A percentile compares a stretch with the other conserved stretches of the same genome.
phyloP scores from a whole-genome alignment of 1,140 invertebrate species.

The Diorhabda sublineata region DNA sequence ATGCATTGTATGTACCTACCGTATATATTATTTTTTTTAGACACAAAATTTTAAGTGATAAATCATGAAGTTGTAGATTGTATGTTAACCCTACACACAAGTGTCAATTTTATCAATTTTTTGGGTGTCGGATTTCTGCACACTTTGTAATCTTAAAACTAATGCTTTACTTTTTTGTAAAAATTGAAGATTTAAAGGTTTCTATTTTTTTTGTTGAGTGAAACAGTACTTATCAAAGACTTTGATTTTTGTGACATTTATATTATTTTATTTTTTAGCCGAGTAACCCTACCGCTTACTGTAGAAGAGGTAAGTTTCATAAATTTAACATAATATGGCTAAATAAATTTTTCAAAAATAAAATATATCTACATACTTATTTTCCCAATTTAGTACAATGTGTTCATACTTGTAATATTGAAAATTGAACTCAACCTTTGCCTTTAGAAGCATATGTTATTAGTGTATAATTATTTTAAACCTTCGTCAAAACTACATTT shows the following conservation, averaged over 20 bases:
- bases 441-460: too few relatives aligned
- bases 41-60: conserved; percentile 19
- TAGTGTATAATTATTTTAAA: too few relatives aligned
- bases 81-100: conserved; percentile 17
- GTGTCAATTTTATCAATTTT: conserved; percentile 24
- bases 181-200: not conserved
- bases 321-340: conserved; percentile 7
- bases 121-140: conserved; percentile 15
- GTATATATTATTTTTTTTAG: not conserved
- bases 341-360: too few relatives aligned
- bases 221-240: not conserved
- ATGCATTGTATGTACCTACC: not conserved
- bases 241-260: conserved; percentile 24
- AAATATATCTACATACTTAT: too few relatives aligned
- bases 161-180: not conserved
- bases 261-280: conserved; percentile 57
- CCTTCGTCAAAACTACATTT: too few relatives aligned
- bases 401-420: too few relatives aligned
- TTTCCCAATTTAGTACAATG: too few relatives aligned
- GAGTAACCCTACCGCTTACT: conserved; percentile 68
- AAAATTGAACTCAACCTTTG: too few relatives aligned
- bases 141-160: not conserved
- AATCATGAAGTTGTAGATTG: conserved; percentile 8
- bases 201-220: conserved; percentile 2
- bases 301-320: conserved; percentile 65